These are phyloP conservation scores for Malurus leucopterus DNA, from an alignment of 2,797 vertebrate genomes.

Conservation along the genomic window DNA sequence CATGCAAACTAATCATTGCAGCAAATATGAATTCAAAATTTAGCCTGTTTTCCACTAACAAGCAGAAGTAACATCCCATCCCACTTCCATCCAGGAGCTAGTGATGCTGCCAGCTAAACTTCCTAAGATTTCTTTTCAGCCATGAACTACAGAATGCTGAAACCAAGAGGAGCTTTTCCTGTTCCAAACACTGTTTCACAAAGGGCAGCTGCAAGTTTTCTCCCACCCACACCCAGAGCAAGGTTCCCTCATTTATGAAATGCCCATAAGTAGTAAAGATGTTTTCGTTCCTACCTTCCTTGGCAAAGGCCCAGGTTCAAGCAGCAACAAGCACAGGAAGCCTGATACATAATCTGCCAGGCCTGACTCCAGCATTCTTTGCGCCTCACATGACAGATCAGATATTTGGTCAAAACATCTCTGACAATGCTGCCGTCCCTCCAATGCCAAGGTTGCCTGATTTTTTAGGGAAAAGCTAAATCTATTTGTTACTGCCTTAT, in stretches of 20 bases:
- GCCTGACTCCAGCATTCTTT: background rate
- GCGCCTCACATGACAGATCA: background rate
- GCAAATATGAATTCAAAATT: background rate
- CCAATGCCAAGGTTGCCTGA: background rate
- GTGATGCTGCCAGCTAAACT: background rate
- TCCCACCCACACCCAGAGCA: background rate
- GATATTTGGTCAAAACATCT: constrained; percentile 13
- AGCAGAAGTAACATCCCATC: background rate
- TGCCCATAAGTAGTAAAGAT: background rate
- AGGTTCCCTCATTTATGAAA: constrained; percentile 4
- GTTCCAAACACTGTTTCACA: background rate
- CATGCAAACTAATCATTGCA: background rate
- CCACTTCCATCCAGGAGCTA: background rate
- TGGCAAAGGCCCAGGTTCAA: constrained; percentile 7
- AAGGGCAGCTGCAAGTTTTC: background rate
- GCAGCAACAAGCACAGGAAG: background rate
- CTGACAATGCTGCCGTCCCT: background rate
- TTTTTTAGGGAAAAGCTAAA: background rate
- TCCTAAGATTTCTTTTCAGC: background rate
- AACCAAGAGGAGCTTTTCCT: background rate
- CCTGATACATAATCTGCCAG: background rate
- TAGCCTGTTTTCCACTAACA: background rate
- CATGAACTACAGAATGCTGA: background rate
- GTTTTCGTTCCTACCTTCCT: constrained; percentile 5
- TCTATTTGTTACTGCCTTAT: background rate